Percentiles rank a stretch among this genome's conserved stretches.
Conservation (phyloP, 2,888 invertebrate species). For the Mesorhabditis belari region DNA sequence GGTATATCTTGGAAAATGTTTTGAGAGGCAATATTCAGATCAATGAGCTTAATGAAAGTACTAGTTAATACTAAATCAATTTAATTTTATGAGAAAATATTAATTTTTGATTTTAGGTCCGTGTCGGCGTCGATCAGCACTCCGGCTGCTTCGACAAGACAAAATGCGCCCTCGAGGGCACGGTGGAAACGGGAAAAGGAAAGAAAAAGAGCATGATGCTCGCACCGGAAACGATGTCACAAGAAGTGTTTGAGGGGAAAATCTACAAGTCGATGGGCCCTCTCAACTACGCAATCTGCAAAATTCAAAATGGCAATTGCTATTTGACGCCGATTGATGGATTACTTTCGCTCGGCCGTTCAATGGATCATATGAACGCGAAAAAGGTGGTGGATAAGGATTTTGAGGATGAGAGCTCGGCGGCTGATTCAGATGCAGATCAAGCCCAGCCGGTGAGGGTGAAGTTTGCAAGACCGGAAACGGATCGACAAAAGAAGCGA, state of each 20-base stretch:
- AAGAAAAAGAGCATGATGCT: too few species aligned
- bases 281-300: neutral
- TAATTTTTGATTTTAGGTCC: neutral
- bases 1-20: too few species aligned
- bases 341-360: neutral
- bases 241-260: neutral
- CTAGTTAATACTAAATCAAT: too few species aligned
- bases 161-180: neutral
- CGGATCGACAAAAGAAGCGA: conserved; percentile 30
- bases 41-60: too few species aligned
- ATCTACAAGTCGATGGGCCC: neutral
- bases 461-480: conserved; percentile 16
- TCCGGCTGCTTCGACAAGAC: neutral
- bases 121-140: neutral
- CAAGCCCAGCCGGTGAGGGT: neutral
- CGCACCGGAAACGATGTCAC: neutral
- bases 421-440: neutral
- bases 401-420: neutral
- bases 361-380: neutral
- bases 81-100: too few species aligned
- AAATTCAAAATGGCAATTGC: neutral
- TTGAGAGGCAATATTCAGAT: too few species aligned
- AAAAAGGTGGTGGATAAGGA: neutral
- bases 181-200: too few species aligned
- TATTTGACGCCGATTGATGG: neutral